A percentile compares a stretch with the other conserved stretches of the same genome.
Conservation (phyloP, 1,140 invertebrate genomes). For the Magallana gigas region DNA sequence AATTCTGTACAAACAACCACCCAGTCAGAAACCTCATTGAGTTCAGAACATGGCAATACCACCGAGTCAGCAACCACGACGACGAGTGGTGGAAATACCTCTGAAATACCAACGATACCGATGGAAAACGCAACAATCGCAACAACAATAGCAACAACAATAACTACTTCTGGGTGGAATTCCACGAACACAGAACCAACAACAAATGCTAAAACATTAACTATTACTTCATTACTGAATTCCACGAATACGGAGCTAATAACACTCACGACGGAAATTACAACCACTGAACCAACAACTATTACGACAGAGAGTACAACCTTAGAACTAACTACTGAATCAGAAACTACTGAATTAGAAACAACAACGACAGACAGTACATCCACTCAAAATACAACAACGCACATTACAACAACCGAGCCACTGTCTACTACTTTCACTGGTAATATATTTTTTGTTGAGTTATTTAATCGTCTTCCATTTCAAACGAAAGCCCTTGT, state of each 20-base stretch:
- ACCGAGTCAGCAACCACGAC: too few relatives aligned
- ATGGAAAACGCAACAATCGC: not conserved
- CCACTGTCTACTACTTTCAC: too few relatives aligned
- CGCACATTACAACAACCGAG: not conserved
- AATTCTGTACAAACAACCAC: too few relatives aligned
- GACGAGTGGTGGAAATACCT: too few relatives aligned
- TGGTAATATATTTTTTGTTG: too few relatives aligned
- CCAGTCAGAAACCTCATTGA: too few relatives aligned
- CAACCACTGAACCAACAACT: not conserved
- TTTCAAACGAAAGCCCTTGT: too few relatives aligned
- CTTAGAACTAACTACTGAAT: not conserved
- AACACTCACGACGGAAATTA: not conserved
- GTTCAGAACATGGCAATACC: too few relatives aligned
- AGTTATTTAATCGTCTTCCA: too few relatives aligned
- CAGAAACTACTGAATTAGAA: not conserved
- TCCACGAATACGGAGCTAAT: too few relatives aligned
- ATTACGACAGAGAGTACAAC: not conserved
- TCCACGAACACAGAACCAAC: not conserved
- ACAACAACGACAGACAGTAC: too few relatives aligned
- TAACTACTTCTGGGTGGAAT: not conserved
- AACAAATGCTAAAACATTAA: not conserved
- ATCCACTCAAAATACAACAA: not conserved
- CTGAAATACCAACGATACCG: not conserved
- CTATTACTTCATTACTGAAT: too few relatives aligned
- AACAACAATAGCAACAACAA: not conserved